A percentile compares a stretch with the other conserved stretches of the same genome.
phyloP scores from a whole-genome alignment of 2,888 invertebrate species.

The Patella depressa region DNA sequence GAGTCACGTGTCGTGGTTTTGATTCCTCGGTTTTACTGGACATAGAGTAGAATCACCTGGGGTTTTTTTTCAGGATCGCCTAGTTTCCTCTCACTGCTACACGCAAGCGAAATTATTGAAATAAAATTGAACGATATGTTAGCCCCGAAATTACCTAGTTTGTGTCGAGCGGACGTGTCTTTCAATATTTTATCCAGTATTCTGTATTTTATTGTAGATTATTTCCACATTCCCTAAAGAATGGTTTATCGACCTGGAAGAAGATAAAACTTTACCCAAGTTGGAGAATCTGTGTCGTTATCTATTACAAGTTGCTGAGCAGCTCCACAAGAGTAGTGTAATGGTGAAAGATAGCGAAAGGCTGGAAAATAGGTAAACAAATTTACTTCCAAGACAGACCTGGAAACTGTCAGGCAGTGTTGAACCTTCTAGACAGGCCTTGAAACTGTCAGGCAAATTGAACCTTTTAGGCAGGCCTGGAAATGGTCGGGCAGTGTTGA shows the following conservation, averaged over 20 bases:
- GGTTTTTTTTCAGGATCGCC: too few relatives aligned
- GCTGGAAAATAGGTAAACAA: conserved; percentile 54
- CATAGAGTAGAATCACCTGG: too few relatives aligned
- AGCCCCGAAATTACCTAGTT: too few relatives aligned
- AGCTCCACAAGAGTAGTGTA: conserved; percentile 49
- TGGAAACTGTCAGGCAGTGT: too few relatives aligned
- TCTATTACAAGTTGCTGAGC: conserved; percentile 56
- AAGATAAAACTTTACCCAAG: conserved; percentile 65
- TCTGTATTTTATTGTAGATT: conserved; percentile 49
- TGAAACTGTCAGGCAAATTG: neutral
- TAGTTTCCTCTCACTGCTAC: too few relatives aligned
- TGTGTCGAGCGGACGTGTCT: neutral
- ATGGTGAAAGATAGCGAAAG: conserved; percentile 46
- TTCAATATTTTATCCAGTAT: neutral
- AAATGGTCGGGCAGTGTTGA: neutral
- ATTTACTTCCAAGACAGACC: neutral
- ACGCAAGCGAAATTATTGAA: too few relatives aligned
- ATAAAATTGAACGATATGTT: too few relatives aligned
- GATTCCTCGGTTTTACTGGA: too few relatives aligned
- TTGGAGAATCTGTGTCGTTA: conserved; percentile 65
- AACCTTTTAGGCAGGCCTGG: neutral
- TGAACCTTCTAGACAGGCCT: too few relatives aligned
- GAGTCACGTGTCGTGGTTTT: too few relatives aligned
- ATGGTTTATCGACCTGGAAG: conserved; percentile 64
- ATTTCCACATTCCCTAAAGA: conserved; percentile 63